Conservation (phyloP, 2,888 invertebrate species). For the Ennomos fuscantarius region DNA sequence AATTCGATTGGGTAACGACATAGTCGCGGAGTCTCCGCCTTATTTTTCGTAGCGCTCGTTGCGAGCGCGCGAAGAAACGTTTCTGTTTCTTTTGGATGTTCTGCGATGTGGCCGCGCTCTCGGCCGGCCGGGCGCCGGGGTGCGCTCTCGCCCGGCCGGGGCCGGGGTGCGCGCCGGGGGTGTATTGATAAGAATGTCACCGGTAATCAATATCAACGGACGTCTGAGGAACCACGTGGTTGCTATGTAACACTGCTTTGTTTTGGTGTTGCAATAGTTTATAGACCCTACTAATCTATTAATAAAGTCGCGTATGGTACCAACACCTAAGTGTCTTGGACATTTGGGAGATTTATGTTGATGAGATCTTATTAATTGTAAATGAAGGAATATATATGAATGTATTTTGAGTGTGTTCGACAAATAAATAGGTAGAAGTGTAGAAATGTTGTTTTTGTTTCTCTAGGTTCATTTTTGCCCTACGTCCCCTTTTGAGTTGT, state of each 20-base stretch:
- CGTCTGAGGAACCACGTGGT: constrained; percentile 38
- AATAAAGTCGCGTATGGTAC: no score
- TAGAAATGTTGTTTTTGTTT: no score
- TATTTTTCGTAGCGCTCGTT: constrained; percentile 80
- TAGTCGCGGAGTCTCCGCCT: constrained; percentile 76
- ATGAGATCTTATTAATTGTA: no score
- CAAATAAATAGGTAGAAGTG: no score
- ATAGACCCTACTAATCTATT: neutral
- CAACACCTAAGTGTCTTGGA: no score
- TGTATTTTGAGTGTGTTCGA: no score
- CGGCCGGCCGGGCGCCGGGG: constrained; percentile 12
- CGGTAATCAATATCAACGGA: constrained; percentile 87
- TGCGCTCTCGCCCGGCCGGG: constrained; percentile 3
- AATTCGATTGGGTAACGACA: constrained; percentile 68
- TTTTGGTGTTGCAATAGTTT: constrained; percentile 17
- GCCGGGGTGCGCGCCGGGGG: constrained; percentile 74
- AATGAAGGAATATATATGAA: no score
- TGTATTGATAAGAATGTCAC: constrained; percentile 88
- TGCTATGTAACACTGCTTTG: constrained; percentile 14
- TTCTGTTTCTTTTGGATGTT: constrained; percentile 85
- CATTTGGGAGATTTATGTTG: no score
- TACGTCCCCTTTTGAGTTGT: no score
- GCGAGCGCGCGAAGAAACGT: constrained; percentile 84
- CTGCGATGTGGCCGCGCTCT: constrained; percentile 76
- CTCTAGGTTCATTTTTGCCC: no score